Evolutionary conservation across 2,888 invertebrate species (phyloP), one percentile per base, ranked within the genome.

Genomic region (Sarcophaga carnaria): DNA sequence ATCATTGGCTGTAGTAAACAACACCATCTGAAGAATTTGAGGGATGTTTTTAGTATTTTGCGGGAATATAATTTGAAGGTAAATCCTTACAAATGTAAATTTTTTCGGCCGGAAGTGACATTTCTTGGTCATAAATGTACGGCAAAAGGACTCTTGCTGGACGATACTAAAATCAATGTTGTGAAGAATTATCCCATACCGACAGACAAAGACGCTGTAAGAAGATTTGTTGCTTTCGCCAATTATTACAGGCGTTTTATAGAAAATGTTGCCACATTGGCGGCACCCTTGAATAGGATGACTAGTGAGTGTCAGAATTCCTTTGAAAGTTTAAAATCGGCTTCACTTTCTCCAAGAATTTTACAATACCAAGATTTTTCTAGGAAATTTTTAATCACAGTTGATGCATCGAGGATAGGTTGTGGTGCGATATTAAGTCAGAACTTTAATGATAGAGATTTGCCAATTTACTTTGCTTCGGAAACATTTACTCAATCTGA

Each of bases 51-150:
- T 63, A 69, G 72, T 17, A 67, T 66, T 22, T 80, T 59, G 20
- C 70, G 71, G 47, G 67, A 71, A 76, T 62, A 20, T 12, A 80
- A 80, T 63, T 49, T 80, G n/a, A 80, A 80, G 66, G n/a, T 81
- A 8, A 67, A 77, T 54, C 81, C 81, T 22, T 10, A 74, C 27
- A 85, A 85, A 80, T 80, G 78, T 59, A 75, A 74, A 11, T 85
- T 81, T 63, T 59, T 81, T 8, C 45, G 69, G 25, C 64, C 70
- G 4, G 80, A 86, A 67, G 80, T 80, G 4, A 85, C 72, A 14
- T 85, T 85, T 59, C 27, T 80, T 14, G 80, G 72, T 0, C 77
- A 80, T 37, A 77, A 74, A 49, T 85, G 77, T 54, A 70, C 80
- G 12, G 60, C 77, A 49, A 71, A 67, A 14, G 80, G 75, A 27